A percentile compares a stretch with the other conserved stretches of the same genome.
These are phyloP conservation scores for Amblyteles armatorius DNA, from an alignment of 2,888 invertebrate species.

Conservation along the genomic window DNA sequence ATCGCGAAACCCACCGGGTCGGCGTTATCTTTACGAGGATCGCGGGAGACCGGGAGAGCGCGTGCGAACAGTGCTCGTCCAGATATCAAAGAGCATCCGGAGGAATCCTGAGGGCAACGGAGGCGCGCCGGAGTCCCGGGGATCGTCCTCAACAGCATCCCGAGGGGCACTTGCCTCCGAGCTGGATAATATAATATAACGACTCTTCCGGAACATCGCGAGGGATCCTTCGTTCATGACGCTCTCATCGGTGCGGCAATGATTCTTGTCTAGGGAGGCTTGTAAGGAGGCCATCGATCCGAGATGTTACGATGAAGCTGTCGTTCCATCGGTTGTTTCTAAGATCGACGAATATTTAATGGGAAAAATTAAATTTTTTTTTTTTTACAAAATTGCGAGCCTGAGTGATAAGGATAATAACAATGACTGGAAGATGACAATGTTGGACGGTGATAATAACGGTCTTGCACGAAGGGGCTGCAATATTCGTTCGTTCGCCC, in stretches of 20 bases:
- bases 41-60: constrained; percentile 64
- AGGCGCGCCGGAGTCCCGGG: constrained; percentile 28
- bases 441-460: constrained; percentile 33
- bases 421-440: constrained; percentile 28
- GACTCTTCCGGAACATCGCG: constrained; percentile 58
- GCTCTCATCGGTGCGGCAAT: constrained; percentile 33
- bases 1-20: constrained; percentile 45
- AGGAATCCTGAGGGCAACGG: constrained; percentile 56
- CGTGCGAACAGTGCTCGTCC: constrained; percentile 64
- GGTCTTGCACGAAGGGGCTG: constrained; percentile 41
- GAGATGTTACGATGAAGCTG: too few species aligned
- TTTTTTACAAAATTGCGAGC: neutral
- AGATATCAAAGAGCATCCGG: constrained; percentile 55
- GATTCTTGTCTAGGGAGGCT: neutral
- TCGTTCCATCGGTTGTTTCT: too few species aligned
- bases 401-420: constrained; percentile 54
- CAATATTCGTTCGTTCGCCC: constrained; percentile 43
- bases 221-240: constrained; percentile 56
- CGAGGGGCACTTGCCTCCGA: constrained; percentile 44
- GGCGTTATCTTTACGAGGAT: constrained; percentile 71
- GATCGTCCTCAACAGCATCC: constrained; percentile 60
- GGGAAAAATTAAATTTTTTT: too few species aligned
- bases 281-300: too few species aligned
- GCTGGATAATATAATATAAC: constrained; percentile 63
- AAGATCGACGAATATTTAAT: too few species aligned